Evolutionary conservation across 2,113 vertebrate species (phyloP), one percentile per base, ranked within the genome.

Genomic region (Psophia crepitans): DNA sequence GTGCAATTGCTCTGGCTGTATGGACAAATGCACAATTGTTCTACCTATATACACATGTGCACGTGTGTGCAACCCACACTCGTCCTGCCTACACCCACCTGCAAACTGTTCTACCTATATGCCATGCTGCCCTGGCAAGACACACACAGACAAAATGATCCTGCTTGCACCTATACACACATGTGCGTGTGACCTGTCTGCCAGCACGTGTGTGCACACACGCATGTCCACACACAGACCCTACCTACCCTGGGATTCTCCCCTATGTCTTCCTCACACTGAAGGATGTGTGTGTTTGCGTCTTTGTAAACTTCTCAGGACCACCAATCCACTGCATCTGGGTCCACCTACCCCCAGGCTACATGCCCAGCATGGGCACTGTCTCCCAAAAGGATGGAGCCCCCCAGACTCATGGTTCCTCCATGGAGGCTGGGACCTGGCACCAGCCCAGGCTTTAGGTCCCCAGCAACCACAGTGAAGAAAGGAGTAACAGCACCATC

Each of bases 401-500:
- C 5, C 3, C 5, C 14, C 0, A 0, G n/a, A 18, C 30, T 90
- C 43, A 0, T 1, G 9, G 37, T 27, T 10, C 8, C 33, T 5
- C 28, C 11, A 4, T 7, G 43, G 35, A 82, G 68, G 26, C 13
- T 22, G 19, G 5, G 26, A 39, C 8, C 16, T 21, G 41, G 17
- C 19, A 74, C 17, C 6, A 70, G 32, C 63, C 12, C 10, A 56
- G 35, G 35, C 28, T 63, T 78, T 58, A 41, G 41, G 46, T 16
- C n/a, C 70, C 14, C 80, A 81, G n/a, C 0, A 2, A 74, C 32
- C 8, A 8, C 58, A 51, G 28, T 0, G 1, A 21, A 2, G 2
- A 66, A 48, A 83, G 33, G 87, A 95, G 69, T 81, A 97, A 91
- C n/a, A 89, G 93, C 92, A 96, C 93, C 95, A 94, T 74, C 89